Base-by-base conservation (phyloP, 2,888 invertebrate species). In the Ferrisia virgata region DNA sequence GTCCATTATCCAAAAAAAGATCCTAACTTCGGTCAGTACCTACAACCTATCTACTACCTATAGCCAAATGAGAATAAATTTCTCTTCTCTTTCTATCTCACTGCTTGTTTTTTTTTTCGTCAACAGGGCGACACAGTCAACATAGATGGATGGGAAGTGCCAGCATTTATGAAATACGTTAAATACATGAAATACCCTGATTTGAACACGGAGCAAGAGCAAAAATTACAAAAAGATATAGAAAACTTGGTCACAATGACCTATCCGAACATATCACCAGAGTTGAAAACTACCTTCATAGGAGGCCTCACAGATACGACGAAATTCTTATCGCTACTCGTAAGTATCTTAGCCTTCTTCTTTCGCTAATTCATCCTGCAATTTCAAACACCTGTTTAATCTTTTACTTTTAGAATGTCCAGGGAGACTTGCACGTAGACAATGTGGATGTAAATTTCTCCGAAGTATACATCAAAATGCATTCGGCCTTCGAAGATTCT, bases 281-380 rank as follows among this genome's bases (percentile, higher is more conserved):
- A 43, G 25, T 40, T 40, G 18, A 81, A 81, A 43, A 31, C 69
- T 18, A 22, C 39, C 1, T 25, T 76, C 25, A 25, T n/a, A 0
- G 83, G 22, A 72, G 43, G 25, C 11, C 31, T 83, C 5, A 40
- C n/a, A 28, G 39, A 76, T 39, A 69, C 43, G 3, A n/a, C 31
- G n/a, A 83, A 76, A 76, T 83, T 83, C 47, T 76, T 83, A 28
- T 15, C 83, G 1, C 33, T 83, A 15, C 28, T 83, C 1, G 83
- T 83, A 76, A 83, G 83, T 43, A 58, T 53, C 18, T 11, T n/a
- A n/a, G n/a, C n/a, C n/a, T n/a, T n/a, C n/a, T n/a, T n/a, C n/a
- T 58, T 25, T 18, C 8, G 58, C 1, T 13, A 47, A 8, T 47
- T 47, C 13, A 13, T 1, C 69, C 36, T 25, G n/a, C 33, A 2